These are phyloP conservation scores for Invenusta paracnida DNA, from an alignment of 2,888 invertebrate genomes.

Conservation along the genomic window DNA sequence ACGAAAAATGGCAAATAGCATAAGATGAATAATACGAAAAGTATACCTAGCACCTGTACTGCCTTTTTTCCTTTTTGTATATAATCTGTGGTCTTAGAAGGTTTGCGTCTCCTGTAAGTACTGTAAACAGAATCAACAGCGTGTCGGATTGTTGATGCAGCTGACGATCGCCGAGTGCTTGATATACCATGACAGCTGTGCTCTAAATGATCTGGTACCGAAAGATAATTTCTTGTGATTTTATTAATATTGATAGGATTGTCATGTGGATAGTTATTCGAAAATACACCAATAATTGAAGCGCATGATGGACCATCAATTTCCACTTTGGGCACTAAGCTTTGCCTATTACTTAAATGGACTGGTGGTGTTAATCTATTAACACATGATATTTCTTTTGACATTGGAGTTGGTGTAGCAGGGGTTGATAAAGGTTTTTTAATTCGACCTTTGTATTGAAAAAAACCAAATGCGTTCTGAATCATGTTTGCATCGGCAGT, in stretches of 20 bases:
- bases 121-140: neutral
- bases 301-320: neutral
- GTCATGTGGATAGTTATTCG: neutral
- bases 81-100: conserved; percentile 32
- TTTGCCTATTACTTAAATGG: neutral
- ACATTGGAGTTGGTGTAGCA: neutral
- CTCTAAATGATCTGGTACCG: neutral
- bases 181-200: neutral
- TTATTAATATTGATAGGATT: neutral
- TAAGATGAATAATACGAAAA: conserved; percentile 49
- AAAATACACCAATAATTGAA: neutral
- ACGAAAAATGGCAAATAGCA: conserved; percentile 50
- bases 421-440: neutral
- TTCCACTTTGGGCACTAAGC: neutral
- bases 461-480: neutral
- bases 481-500: neutral
- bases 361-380: neutral
- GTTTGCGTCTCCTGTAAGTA: neutral
- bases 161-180: neutral
- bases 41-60: conserved; percentile 49
- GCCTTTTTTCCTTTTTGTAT: conserved; percentile 47
- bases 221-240: neutral
- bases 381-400: neutral
- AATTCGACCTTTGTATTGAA: neutral
- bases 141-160: neutral